Percentiles rank a stretch among this genome's conserved stretches.
Conservation (phyloP, 2,113 vertebrate genomes). For the Plotosus lineatus region DNA sequence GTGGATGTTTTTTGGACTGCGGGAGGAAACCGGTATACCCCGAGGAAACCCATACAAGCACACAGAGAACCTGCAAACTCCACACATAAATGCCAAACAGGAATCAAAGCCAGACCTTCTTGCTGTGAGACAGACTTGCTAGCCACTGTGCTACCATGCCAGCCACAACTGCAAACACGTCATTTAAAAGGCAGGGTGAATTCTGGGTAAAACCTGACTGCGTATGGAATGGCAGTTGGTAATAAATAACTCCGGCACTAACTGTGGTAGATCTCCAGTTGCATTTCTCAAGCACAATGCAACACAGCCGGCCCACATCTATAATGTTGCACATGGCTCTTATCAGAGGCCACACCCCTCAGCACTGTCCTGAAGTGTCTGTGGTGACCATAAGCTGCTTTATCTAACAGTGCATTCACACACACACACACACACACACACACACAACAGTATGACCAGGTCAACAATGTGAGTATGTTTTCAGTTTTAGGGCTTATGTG, state of each 20-base stretch:
- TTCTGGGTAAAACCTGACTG: neutral
- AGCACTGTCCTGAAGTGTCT: slow-evolving; percentile 40
- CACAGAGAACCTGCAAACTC: no score
- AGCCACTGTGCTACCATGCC: no score
- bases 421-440: slow-evolving; percentile 28
- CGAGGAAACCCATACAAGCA: no score
- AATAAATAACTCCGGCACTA: slow-evolving; percentile 35
- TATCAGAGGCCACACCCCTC: slow-evolving; percentile 53
- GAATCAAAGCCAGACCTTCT: no score
- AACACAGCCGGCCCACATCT: slow-evolving; percentile 65
- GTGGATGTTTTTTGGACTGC: no score
- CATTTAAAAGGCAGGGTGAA: neutral
- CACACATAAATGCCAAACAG: no score
- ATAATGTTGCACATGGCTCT: slow-evolving; percentile 54
- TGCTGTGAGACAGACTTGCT: no score
- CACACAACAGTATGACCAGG: slow-evolving; percentile 1
- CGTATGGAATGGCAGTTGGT: slow-evolving; percentile 19
- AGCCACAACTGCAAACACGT: neutral
- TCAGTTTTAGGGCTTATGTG: slow-evolving; percentile 44
- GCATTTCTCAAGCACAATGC: slow-evolving; percentile 55
- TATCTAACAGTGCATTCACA: slow-evolving; percentile 38
- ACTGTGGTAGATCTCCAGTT: slow-evolving; percentile 33
- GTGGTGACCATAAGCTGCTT: slow-evolving; percentile 49
- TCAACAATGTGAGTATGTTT: neutral
- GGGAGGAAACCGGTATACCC: no score